phyloP scores from a whole-genome alignment of 2,113 vertebrate species.

The Sebastes fasciatus region DNA sequence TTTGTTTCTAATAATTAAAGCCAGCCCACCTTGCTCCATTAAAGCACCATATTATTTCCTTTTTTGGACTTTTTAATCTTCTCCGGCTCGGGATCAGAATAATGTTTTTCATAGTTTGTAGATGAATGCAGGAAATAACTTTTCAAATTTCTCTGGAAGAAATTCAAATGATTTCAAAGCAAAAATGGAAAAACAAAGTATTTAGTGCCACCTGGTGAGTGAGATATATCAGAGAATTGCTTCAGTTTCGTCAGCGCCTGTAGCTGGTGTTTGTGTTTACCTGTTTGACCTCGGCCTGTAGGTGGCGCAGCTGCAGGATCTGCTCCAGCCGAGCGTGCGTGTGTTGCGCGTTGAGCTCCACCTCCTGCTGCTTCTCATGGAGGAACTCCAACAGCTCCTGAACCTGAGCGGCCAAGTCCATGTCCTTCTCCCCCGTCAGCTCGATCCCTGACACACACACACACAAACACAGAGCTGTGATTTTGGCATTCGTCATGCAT shows the following conservation, averaged over 20 bases:
- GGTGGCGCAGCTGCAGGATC: constrained; percentile 94
- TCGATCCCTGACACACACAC: constrained; percentile 89
- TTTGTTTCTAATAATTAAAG: constrained; percentile 28
- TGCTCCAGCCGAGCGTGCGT: constrained; percentile 95
- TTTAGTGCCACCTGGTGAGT: no score
- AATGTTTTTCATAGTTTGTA: neutral
- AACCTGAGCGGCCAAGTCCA: constrained; percentile 96
- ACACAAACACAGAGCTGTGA: neutral
- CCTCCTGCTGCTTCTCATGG: constrained; percentile 96
- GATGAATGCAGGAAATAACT: neutral
- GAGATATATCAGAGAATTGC: no score
- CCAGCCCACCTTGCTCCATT: neutral
- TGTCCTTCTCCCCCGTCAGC: constrained; percentile 96
- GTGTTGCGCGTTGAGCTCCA: constrained; percentile 94
- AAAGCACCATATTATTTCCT: neutral
- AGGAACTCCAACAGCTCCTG: constrained; percentile 98
- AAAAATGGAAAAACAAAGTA: neutral
- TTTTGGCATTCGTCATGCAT: neutral
- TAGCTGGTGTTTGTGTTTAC: constrained; percentile 68
- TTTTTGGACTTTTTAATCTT: constrained; percentile 1
- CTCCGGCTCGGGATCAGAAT: neutral
- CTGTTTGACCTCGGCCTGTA: constrained; percentile 98
- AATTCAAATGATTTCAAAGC: neutral
- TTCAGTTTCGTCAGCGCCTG: neutral
- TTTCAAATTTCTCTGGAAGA: neutral